Conservation (phyloP, 2,113 vertebrate species). For the Seriola quinqueradiata region DNA sequence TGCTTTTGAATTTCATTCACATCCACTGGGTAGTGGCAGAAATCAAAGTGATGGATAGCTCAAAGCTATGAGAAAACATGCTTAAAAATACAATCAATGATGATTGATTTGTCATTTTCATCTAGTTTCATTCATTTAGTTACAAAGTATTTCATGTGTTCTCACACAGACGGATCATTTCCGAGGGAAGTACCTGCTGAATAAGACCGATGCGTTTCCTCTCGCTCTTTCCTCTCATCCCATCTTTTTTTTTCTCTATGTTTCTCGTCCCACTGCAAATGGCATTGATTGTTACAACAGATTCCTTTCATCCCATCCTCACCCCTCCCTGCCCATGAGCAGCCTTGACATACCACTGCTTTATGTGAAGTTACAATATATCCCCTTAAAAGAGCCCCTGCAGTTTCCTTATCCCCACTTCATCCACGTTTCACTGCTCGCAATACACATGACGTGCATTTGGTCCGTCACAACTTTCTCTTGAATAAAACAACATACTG, state of each 20-base stretch:
- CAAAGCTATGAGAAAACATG: too few relatives aligned
- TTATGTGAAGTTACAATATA: conserved; percentile 19
- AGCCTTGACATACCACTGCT: background rate
- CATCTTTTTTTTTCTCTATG: background rate
- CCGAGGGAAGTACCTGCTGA: background rate
- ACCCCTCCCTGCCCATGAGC: background rate
- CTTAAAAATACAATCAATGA: background rate
- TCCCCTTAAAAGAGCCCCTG: conserved; percentile 8
- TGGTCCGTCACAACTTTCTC: background rate
- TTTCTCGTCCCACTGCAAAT: conserved; percentile 18
- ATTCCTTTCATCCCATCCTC: conserved; percentile 33
- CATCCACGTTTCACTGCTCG: background rate
- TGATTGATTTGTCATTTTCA: background rate
- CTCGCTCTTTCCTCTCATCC: background rate
- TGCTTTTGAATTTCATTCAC: background rate
- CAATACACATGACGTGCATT: background rate
- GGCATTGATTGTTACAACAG: conserved; percentile 29
- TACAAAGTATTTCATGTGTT: background rate
- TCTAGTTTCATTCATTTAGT: background rate
- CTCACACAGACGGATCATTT: background rate
- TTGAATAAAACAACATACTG: conserved; percentile 21
- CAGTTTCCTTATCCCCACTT: conserved; percentile 1
- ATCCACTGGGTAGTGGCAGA: background rate
- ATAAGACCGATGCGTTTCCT: background rate
- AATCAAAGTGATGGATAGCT: background rate